A percentile compares a stretch with the other conserved stretches of the same genome.
Conservation (phyloP, 2,797 vertebrate genomes). For the Apogon hyalosoma region DNA sequence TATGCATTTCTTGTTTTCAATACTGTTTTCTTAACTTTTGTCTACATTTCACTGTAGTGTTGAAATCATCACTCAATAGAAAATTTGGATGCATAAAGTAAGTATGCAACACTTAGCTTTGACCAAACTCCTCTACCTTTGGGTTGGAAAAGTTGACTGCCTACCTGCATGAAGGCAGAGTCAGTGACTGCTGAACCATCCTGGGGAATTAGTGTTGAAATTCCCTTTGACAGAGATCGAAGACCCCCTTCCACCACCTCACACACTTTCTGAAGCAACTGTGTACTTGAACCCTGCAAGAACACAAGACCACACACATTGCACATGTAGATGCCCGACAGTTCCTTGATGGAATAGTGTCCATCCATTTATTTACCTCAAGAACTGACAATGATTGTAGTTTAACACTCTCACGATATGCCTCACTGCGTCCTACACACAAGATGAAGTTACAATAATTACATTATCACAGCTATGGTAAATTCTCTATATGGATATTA, state of each 20-base stretch:
- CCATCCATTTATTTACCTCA: conserved; percentile 58
- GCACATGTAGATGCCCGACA: background rate
- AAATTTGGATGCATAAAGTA: background rate
- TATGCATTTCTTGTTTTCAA: background rate
- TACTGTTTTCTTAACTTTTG: background rate
- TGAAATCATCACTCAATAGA: background rate
- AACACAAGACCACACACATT: conserved; percentile 15
- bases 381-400: conserved; percentile 32
- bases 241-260: conserved; percentile 84
- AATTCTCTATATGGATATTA: background rate
- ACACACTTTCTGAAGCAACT: conserved; percentile 84
- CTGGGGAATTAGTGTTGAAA: conserved; percentile 58
- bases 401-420: conserved; percentile 30
- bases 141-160: background rate
- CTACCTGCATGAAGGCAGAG: conserved; percentile 86
- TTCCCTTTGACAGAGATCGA: conserved; percentile 74
- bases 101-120: background rate
- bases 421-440: conserved; percentile 34
- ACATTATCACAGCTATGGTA: background rate
- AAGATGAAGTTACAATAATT: conserved; percentile 8
- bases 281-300: conserved; percentile 77
- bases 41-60: background rate
- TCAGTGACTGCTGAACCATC: conserved; percentile 83
- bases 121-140: background rate
- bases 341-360: background rate